Evolutionary conservation across 1,140 invertebrate genomes (phyloP).

Genomic region (Pogonomyrmex barbatus): DNA sequence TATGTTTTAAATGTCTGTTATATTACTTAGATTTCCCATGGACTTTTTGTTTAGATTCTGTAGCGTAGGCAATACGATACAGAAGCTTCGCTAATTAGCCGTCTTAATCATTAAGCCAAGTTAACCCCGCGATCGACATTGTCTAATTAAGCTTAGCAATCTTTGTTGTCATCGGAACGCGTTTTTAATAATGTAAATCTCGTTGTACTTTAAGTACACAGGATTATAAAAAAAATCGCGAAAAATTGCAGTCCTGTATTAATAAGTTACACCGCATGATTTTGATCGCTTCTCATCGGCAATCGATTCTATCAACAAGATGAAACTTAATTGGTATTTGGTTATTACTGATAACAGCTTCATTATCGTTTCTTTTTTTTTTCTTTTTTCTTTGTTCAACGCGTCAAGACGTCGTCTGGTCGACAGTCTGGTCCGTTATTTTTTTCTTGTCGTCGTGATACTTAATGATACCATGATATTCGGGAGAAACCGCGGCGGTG

Average conservation of each 20-base stretch:
- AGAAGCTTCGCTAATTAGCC: constrained; percentile 19
- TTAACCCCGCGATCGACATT: not conserved
- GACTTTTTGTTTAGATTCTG: not conserved
- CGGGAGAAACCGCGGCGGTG: not conserved
- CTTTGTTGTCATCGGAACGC: not conserved
- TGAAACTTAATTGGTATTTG: constrained; percentile 42
- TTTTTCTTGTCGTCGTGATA: constrained; percentile 47
- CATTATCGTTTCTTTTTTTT: constrained; percentile 38
- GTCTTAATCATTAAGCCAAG: not conserved
- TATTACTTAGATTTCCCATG: no score
- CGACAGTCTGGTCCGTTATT: constrained; percentile 50
- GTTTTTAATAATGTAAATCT: constrained; percentile 19
- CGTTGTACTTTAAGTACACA: not conserved
- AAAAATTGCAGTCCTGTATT: not conserved
- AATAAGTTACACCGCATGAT: constrained; percentile 39
- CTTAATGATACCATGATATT: not conserved
- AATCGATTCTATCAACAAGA: constrained; percentile 45
- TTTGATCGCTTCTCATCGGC: constrained; percentile 23
- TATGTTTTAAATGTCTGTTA: not conserved
- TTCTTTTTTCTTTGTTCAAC: not conserved
- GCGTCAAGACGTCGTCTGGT: not conserved
- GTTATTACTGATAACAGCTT: constrained; percentile 31
- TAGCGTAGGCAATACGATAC: no score
- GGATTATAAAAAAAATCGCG: constrained; percentile 3
- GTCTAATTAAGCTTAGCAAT: constrained; percentile 33